Evolutionary conservation across 2,113 vertebrate genomes (phyloP), one percentile per base, ranked within the genome.

Genomic region (Leptosomus discolor): DNA sequence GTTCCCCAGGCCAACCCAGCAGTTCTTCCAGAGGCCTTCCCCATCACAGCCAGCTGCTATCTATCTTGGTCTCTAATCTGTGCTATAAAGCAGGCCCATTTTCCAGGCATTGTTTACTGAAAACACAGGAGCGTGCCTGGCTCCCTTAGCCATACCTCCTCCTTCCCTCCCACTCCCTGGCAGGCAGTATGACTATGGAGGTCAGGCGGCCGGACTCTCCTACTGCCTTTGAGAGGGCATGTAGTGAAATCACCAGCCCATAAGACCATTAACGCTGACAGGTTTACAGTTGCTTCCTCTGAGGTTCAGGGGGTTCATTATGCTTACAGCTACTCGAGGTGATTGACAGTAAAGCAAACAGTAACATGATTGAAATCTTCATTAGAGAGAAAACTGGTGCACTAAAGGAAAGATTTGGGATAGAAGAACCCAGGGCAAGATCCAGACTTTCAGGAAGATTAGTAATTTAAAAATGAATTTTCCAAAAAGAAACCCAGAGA

Each of bases 101-200:
- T 93, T 96, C 75, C 46, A n/a, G 68, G 93, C 84, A 75, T 60
- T 98, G 96, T 98, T 98, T 98, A 97, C 97, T 97, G 94, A 95
- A 98, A 98, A 98, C 96, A 98, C 20, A 83, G 93, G 90, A 97
- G 95, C 90, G 93, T 97, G 96, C 95, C 97, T 96, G 97, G 87
- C 91, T 97, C 60, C 91, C 74, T 85, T 29, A 63, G 71, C 81
- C 83, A 34, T 67, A 11, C 56, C 74, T 81, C 46, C 45, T 94
- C 48, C 56, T 81, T 37, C 27, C 95, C 68, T 69, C 84, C 87
- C 77, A 6, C 50, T 46, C 34, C 58, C 89, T 82, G 74, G 63
- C 84, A 58, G 50, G 37, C n/a, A 67, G 58, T 17, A 7, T 50
- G 69, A 81, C 50, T 29, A 1, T 13, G 79, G 63, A 51, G 75